Evolutionary conservation across 2,888 invertebrate genomes (phyloP).

Genomic region (Carabus problematicus): DNA sequence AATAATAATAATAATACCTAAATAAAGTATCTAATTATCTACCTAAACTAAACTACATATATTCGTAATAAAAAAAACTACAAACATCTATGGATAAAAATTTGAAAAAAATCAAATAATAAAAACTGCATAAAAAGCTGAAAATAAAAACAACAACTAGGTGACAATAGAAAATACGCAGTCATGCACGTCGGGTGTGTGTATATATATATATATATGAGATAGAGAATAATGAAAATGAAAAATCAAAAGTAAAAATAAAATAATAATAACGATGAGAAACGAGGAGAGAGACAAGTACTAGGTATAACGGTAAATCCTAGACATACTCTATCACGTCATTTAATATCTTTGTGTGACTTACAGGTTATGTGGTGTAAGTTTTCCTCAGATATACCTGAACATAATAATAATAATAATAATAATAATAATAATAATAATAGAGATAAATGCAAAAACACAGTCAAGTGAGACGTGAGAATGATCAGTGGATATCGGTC

Average conservation of each 20-base stretch:
- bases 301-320: constrained; percentile 39
- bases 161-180: constrained; percentile 47
- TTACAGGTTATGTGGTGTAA: constrained; percentile 58
- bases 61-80: constrained; percentile 28
- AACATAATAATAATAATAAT: no score
- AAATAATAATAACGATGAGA: constrained; percentile 35
- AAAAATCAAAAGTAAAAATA: constrained; percentile 17
- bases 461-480: constrained; percentile 25
- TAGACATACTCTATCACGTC: constrained; percentile 32
- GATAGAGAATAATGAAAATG: constrained; percentile 1
- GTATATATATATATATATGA: constrained; percentile 2
- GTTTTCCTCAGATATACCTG: constrained; percentile 58
- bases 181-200: constrained; percentile 32
- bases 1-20: constrained; percentile 34
- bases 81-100: constrained; percentile 39
- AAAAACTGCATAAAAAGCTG: constrained; percentile 45
- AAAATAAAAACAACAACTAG: constrained; percentile 49
- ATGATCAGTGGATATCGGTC: not conserved
- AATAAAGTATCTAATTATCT: constrained; percentile 21
- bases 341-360: constrained; percentile 47
- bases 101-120: no score
- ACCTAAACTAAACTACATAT: constrained; percentile 35
- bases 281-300: constrained; percentile 31
- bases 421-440: no score
- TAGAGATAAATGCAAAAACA: constrained; percentile 45